Evolutionary conservation across 1,140 invertebrate genomes (phyloP).

Genomic region (Drosophila ananassae): DNA sequence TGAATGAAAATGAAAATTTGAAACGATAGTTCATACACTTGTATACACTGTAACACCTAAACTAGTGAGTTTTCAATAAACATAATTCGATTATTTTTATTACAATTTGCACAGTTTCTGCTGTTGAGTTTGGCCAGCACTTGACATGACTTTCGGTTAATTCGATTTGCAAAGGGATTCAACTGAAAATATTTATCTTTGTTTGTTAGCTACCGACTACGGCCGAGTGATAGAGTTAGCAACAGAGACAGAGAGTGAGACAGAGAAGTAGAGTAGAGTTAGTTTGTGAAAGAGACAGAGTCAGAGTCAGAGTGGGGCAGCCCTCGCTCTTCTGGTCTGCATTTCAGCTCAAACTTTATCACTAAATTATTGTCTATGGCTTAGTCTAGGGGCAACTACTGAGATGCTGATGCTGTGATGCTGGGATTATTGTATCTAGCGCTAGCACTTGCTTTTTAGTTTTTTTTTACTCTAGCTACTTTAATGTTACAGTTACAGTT

Average conservation of each 20-base stretch:
- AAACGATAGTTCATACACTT: slow-evolving; percentile 65
- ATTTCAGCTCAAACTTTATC: slow-evolving; percentile 10
- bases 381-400: slow-evolving; percentile 51
- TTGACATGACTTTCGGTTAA: slow-evolving; percentile 1
- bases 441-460: slow-evolving; percentile 11
- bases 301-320: slow-evolving; percentile 15
- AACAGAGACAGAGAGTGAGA: slow-evolving; percentile 24
- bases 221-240: slow-evolving; percentile 16
- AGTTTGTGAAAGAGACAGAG: slow-evolving; percentile 19
- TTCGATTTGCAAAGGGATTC: slow-evolving; percentile 42
- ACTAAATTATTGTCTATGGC: slow-evolving; percentile 24
- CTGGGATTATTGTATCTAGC: slow-evolving; percentile 36
- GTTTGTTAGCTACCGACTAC: slow-evolving; percentile 27
- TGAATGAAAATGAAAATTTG: slow-evolving; percentile 47
- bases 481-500: slow-evolving; percentile 31
- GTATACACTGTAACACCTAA: slow-evolving; percentile 81
- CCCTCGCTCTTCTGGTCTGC: slow-evolving; percentile 3
- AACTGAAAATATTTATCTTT: slow-evolving; percentile 55
- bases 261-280: slow-evolving; percentile 1
- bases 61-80: slow-evolving; percentile 69
- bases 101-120: slow-evolving; percentile 83
- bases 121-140: slow-evolving; percentile 8
- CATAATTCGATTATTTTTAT: slow-evolving; percentile 66
- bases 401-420: slow-evolving; percentile 52
- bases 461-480: slow-evolving; percentile 9